Evolutionary conservation across 2,888 invertebrate genomes (phyloP).

Genomic region (Ophioninae sp.): DNA sequence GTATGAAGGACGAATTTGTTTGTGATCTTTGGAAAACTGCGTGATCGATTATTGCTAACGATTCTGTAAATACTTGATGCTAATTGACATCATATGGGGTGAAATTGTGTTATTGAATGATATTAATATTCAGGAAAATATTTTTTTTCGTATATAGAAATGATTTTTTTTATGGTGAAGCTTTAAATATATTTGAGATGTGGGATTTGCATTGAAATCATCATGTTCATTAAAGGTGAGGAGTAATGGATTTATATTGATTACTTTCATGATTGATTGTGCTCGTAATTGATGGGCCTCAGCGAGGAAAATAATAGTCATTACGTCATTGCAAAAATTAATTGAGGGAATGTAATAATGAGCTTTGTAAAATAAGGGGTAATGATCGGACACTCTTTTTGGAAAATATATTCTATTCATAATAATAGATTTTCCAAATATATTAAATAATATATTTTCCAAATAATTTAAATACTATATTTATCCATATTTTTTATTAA

Average conservation of each 20-base stretch:
- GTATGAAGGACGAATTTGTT: conserved; percentile 2
- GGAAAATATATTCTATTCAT: not conserved
- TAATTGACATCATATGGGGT: not conserved
- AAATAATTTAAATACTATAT: too few species aligned
- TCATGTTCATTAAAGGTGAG: not conserved
- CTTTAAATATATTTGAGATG: not conserved
- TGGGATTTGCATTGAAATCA: not conserved
- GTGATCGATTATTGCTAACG: not conserved
- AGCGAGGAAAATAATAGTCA: not conserved
- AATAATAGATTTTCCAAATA: too few species aligned
- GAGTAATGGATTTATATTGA: not conserved
- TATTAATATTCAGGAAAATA: not conserved
- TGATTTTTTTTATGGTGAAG: not conserved
- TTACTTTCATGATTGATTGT: not conserved
- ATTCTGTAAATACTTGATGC: not conserved
- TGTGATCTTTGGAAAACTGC: not conserved
- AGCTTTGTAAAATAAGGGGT: not conserved
- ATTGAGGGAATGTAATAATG: not conserved
- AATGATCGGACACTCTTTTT: not conserved
- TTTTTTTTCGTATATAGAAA: not conserved
- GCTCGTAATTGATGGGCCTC: not conserved
- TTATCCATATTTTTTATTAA: too few species aligned
- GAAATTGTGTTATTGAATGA: not conserved
- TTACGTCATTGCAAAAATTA: not conserved
- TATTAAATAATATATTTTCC: too few species aligned